These are phyloP conservation scores for Vicugna pacos DNA, from an alignment of 2,113 vertebrate genomes.

Conservation along the genomic window DNA sequence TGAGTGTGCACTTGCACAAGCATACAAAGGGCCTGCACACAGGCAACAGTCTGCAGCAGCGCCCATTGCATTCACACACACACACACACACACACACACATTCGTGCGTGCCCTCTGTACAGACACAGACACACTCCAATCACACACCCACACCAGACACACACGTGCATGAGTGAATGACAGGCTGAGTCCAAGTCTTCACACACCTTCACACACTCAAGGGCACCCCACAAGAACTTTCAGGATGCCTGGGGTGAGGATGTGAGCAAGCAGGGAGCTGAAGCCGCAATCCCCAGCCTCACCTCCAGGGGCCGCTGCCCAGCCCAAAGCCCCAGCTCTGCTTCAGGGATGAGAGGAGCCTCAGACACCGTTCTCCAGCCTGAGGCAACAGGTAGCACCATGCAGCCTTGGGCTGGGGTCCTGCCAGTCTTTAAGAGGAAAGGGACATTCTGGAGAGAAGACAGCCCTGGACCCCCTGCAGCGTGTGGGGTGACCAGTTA, in stretches of 20 bases:
- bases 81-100: neutral
- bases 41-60: neutral
- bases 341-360: neutral
- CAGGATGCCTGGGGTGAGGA: neutral
- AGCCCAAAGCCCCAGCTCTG: neutral
- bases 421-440: neutral
- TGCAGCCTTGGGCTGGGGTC: neutral
- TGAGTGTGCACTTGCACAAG: neutral
- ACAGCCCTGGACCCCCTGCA: neutral
- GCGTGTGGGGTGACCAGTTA: neutral
- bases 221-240: neutral
- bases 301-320: conserved; percentile 28
- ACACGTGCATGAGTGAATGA: neutral
- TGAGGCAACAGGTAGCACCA: neutral
- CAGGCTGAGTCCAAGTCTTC: neutral
- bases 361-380: neutral
- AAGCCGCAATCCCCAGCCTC: neutral
- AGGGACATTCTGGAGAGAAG: neutral
- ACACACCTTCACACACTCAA: neutral
- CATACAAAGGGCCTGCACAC: neutral
- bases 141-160: neutral
- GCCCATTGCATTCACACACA: neutral
- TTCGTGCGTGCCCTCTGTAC: neutral
- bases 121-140: neutral
- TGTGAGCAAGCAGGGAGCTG: neutral